Evolutionary conservation across 2,797 vertebrate species (phyloP), one percentile per base, ranked within the genome.

Genomic region (Sebastes itinus): DNA sequence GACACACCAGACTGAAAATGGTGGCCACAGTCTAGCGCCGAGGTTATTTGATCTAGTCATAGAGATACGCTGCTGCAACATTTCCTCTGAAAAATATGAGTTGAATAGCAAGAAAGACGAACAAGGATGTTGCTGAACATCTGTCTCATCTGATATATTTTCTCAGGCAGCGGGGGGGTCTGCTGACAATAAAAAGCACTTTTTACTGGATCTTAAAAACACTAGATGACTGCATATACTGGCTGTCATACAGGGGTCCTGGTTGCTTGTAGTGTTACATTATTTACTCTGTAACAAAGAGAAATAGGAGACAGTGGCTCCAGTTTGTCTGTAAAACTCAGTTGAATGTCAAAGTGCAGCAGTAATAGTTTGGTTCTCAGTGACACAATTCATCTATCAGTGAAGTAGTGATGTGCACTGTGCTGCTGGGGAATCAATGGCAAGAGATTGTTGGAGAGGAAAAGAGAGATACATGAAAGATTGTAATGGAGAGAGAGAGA

Each of bases 1-100:
- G 52, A 67, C 71, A 73, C 63, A 70, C 27, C 18, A 5, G 35
- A 58, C 28, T 76, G 27, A 42, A 81, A 72, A 32, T 38, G 54
- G 32, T 42, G 70, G 25, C 35, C 8, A n/a, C 7, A 12, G 55
- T 80, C 42, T 10, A 20, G 6, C 7, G 0, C 14, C 13, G 32
- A 46, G 16, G 30, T 60, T 46, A 77, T 72, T 32, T 78, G 33
- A 83, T 72, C 62, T 3, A 56, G 33, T 35, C 27, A 38, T 6
- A 35, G 20, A 75, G 11, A 81, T 68, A 18, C 5, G 1, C 18
- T 72, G 58, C 62, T 59, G 18, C 7, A 64, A 42, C 64, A 28
- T 22, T 13, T 27, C 6, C 18, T 64, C 12, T 78, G 38, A 60
- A 30, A 62, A 28, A 13, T 12, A 49, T 14, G 59, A 69, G 42